Base-by-base conservation (phyloP, 2,113 vertebrate species). In the Hyaena hyaena region DNA sequence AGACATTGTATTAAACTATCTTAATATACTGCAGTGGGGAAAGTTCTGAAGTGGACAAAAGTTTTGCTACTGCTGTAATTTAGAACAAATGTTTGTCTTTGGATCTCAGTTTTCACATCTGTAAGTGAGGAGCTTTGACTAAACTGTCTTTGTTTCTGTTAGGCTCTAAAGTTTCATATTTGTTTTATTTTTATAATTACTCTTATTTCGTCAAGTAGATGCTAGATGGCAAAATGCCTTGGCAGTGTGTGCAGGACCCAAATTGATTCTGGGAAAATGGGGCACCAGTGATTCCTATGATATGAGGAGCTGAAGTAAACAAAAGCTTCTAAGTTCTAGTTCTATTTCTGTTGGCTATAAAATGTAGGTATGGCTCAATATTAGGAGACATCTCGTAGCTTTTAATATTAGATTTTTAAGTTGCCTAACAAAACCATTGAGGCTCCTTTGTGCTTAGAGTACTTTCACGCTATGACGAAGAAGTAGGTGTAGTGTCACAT, bases 161-260 rank as follows among this genome's bases (percentile, higher is more conserved):
- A 68, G 61, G 35, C 39, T 65, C 21, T 21, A 86, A 93, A 15
- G 33, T 93, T 96, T 92, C 10, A 17, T 91, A 53, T 86, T 96
- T 91, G 17, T 95, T 96, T 92, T 88, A 92, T 92, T 95, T 95
- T 83, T 63, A 7, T 43, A 48, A 95, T 92, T 94, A 2, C 79
- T 15, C 88, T 93, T 88, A 81, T 39, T 94, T 71, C 16, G 35
- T 80, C 35, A 48, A 21, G 24, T 82, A 85, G 55, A 76, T 96
- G 68, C 68, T 90, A 96, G 83, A 93, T 96, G 88, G 85, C 94
- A 96, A 90, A 94, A 69, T 76, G 43, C 65, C 58, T 65, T 91
- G 69, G 79, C 65, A 65, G 10, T 39, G 16, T 93, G 10, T 90
- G 48, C 33, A 77, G 39, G 55, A 88, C 39, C 58, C 55, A 96